Base-by-base conservation (phyloP, 2,113 vertebrate genomes). In the Ptilorrhoa leucosticta region DNA sequence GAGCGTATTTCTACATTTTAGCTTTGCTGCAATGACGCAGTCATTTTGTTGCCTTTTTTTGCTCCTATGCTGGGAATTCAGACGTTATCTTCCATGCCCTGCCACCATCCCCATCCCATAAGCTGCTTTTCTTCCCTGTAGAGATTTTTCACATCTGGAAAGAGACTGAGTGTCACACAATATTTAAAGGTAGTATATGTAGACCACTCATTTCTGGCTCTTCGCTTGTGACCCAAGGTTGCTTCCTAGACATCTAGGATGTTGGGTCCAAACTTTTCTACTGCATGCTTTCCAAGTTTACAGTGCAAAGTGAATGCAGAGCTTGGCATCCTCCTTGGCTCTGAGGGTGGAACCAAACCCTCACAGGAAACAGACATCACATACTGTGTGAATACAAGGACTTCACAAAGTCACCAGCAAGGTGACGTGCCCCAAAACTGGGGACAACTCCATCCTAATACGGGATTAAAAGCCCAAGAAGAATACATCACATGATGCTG, bases 361-460 rank as follows among this genome's bases (percentile, higher is more conserved):
- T 70, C 3, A 1, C 37, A 71, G 42, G 71, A 83, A 88, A 65
- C 14, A 66, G 8, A 7, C 6, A n/a, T 54, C 26, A 44, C 1
- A 0, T 9, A 13, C 31, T n/a, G 7, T 20, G 2, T 21, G 23
- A 53, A 40, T 42, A 18, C 6, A 35, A 21, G 0, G 0, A 35
- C n/a, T 31, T 24, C 66, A 45, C 12, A 16, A 66, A 85, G 56
- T 39, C 51, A 83, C 22, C 22, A 71, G 51, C n/a, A 50, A 26
- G 15, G 63, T 7, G 31, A 37, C 42, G 26, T 9, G 16, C 11
- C 40, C 28, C 26, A 42, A 66, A 80, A 35, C 23, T 13, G 42
- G 23, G 13, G 17, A 60, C 13, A 79, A 27, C 19, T 7, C 13
- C 56, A 23, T 40, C 30, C 23, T 16, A 35, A 47, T 0, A 19